Base-by-base conservation (phyloP, 2,113 vertebrate species). In the Zingel zingel region DNA sequence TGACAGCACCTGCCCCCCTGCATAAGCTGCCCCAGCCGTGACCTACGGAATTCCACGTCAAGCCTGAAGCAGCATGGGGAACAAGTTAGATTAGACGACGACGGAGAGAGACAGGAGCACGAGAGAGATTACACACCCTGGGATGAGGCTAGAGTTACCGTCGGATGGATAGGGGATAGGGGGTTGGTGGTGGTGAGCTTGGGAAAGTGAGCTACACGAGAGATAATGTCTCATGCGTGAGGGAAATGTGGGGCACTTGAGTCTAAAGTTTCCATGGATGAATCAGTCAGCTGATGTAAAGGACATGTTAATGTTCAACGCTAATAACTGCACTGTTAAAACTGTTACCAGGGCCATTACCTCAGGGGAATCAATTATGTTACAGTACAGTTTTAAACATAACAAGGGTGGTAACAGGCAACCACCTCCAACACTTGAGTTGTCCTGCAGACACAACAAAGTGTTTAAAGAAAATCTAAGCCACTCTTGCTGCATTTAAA, bases 141-240 rank as follows among this genome's bases (percentile, higher is more conserved):
- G 68, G 88, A 83, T 75, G 86, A 79, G 77, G 87, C 85, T 93
- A 69, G 74, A 56, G 84, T 91, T 93, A 86, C 93, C 90, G 84
- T 91, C 85, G 82, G 57, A 77, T 82, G 86, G 72, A 66, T 86
- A 36, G 82, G 66, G 86, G 74, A 30, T 23, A 43, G 25, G 56
- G 63, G 54, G 39, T 68, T 68, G 86, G 77, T 76, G 66, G 59
- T 21, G 86, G 61, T 2, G 65, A 59, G 73, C 86, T 85, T 87
- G 87, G 85, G 89, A 91, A 91, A 86, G 54, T 74, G 64, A 84
- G 78, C 66, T 15, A 7, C 39, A 43, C 36, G n/a, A 19, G 63
- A 59, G 56, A 69, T 85, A 51, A 83, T 86, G 72, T 64, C 53
- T 84, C 36, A 66, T 61, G 73, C 59, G 73, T 50, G 30, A 77